These are phyloP conservation scores for Malachius bipustulatus DNA, from an alignment of 2,888 invertebrate genomes.

Conservation along the genomic window DNA sequence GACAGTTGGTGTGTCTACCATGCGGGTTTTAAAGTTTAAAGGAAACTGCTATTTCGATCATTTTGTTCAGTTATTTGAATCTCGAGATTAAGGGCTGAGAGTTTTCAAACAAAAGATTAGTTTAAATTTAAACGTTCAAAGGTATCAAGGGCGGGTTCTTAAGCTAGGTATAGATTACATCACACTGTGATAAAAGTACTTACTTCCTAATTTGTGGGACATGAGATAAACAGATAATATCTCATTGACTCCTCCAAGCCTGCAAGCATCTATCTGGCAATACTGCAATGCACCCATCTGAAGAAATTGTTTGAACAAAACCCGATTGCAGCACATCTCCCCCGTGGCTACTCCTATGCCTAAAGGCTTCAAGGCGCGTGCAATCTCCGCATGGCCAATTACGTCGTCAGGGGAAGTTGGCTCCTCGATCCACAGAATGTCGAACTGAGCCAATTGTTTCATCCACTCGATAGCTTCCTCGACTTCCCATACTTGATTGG, in stretches of 20 bases:
- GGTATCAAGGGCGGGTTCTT: no score
- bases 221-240: conserved; percentile 77
- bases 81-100: no score
- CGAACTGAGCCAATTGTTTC: conserved; percentile 59
- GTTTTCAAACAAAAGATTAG: no score
- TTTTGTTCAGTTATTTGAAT: no score
- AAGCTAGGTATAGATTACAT: no score
- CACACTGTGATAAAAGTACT: no score
- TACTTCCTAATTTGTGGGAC: conserved; percentile 75
- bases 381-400: conserved; percentile 71
- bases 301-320: conserved; percentile 85
- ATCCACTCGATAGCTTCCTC: conserved; percentile 78
- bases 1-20: no score
- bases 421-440: conserved; percentile 83
- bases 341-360: conserved; percentile 84
- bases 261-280: conserved; percentile 83
- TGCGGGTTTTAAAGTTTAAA: no score
- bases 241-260: conserved; percentile 82
- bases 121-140: no score
- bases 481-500: conserved; percentile 84
- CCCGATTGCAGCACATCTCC: conserved; percentile 84
- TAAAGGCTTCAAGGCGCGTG: conserved; percentile 57
- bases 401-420: conserved; percentile 88
- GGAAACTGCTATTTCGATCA: no score
- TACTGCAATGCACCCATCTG: conserved; percentile 69